Evolutionary conservation across 2,797 vertebrate genomes (phyloP), one percentile per base, ranked within the genome.

Genomic region (Channallabes apus): DNA sequence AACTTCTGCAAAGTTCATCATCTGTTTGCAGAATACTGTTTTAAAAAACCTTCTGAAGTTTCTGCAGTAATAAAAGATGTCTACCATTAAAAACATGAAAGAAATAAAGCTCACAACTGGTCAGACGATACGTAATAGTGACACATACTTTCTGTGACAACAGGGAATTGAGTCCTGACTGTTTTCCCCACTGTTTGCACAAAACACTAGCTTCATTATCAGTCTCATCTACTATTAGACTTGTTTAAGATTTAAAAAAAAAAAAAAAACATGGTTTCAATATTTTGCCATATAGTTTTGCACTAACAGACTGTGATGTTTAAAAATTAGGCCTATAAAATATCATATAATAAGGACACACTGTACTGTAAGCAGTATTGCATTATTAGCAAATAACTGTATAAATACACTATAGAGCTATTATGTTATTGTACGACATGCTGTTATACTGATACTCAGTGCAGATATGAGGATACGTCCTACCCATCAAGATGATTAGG

Each of bases 1-100:
- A 80, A 82, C 27, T 24, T 89, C 73, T 87, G 87, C 41, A 71
- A 59, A 67, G 32, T 62, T 51, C 65, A 59, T 88, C 51, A 68
- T 29, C 82, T 82, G 59, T 72, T 82, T 68, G 85, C 84, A 67
- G 11, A 51, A 35, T 51, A 38, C 71, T 82, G 69, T 81, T 32
- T 85, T 78, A 83, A 64, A 22, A 80, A 82, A 58, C 58, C n/a
- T 58, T 83, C 58, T 86, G 18, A 82, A 80, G 69, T 51, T 35
- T 29, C 46, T 38, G 22, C 32, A 88, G 81, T 83, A 46, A n/a
- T 80, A 80, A 27, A 38, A 27, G 41, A 84, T 20, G 38, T 38
- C 62, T 22, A 54, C 64, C 51, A 82, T 69, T 82, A 80, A 69
- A 85, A 68, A 29, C 85, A 61, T 78, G 12, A 68, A 11, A 79